phyloP scores from a whole-genome alignment of 2,888 invertebrate species.

The Chalcosyrphus nemorum region DNA sequence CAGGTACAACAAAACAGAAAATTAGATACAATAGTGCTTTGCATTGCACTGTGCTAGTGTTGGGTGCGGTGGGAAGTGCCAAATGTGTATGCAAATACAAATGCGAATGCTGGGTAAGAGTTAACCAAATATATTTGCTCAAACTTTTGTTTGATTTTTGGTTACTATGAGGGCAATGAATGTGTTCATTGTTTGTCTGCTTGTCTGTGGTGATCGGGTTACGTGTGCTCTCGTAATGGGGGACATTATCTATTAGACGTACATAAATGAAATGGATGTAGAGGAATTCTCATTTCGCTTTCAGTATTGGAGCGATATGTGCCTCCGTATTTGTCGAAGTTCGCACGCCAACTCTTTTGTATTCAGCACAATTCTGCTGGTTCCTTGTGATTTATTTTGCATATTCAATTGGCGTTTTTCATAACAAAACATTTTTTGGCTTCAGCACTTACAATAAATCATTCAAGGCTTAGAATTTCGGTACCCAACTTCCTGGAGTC shows the following conservation, averaged over 20 bases:
- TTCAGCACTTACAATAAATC: too few species aligned
- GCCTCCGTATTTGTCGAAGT: not conserved
- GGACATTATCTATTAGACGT: not conserved
- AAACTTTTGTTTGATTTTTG: not conserved
- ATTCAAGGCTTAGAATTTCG: too few species aligned
- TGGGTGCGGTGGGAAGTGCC: slow-evolving; percentile 39
- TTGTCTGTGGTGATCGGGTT: not conserved
- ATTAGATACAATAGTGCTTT: slow-evolving; percentile 31
- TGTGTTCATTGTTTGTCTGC: slow-evolving; percentile 11
- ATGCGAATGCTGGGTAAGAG: slow-evolving; percentile 3
- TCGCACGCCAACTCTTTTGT: slow-evolving; percentile 24
- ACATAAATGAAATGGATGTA: too few species aligned
- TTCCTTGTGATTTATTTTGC: not conserved
- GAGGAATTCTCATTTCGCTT: slow-evolving; percentile 12
- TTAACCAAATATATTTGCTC: not conserved
- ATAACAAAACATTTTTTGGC: too few species aligned
- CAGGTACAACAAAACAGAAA: slow-evolving; percentile 32
- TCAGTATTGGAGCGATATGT: not conserved
- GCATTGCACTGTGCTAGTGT: slow-evolving; percentile 1
- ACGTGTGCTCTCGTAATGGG: slow-evolving; percentile 3
- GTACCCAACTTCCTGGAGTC: too few species aligned
- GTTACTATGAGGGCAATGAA: slow-evolving; percentile 30
- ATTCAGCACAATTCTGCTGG: too few species aligned
- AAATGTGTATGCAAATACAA: slow-evolving; percentile 29
- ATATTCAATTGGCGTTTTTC: not conserved